Evolutionary conservation across 2,888 invertebrate species (phyloP), one percentile per base, ranked within the genome.

Genomic region (Calameuta filiformis): DNA sequence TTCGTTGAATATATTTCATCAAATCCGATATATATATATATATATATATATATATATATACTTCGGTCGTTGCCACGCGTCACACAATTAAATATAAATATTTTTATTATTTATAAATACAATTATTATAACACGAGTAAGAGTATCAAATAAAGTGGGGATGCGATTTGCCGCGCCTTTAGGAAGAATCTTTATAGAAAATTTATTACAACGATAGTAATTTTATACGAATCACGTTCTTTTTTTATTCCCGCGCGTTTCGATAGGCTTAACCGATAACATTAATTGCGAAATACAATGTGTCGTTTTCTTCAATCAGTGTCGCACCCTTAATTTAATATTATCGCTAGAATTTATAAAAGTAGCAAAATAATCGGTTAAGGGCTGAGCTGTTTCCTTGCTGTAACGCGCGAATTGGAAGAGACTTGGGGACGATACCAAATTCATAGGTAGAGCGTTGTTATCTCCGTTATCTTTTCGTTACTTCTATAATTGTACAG

Each of bases 341-440:
- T 83, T 82, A 83, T 84, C 80, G 75, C 82, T 83, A 83, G 78
- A 81, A 79, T 75, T 85, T 91, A 91, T 90, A 91, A 91, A 91
- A 91, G 90, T 91, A 91, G 90, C 90, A 91, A 91, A 91, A 90
- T 90, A 91, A 90, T 83, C 87, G 86, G 88, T 89, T 88, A 86
- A 89, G 90, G 90, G 87, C 90, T 87, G 87, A 87, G 87, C 85
- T 86, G 83, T 87, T 84, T 85, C 82, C 83, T 83, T 81, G 84
- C 6, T 56, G 56, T 56, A 23, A 56, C 23, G 56, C 23, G 23
- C 9, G 9, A 23, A 6, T 23, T 23, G 23, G 56, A 56, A 56
- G 56, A 56, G 9, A 23, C 9, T 0, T 56, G 4, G 12, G 56
- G 68, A 35, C 3, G 33, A 35, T 34, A 40, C 40, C 15, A 0